Percentiles rank a stretch among this genome's conserved stretches.
These are phyloP conservation scores for Brachypteracias leptosomus DNA, from an alignment of 2,113 vertebrate genomes.

Conservation along the genomic window DNA sequence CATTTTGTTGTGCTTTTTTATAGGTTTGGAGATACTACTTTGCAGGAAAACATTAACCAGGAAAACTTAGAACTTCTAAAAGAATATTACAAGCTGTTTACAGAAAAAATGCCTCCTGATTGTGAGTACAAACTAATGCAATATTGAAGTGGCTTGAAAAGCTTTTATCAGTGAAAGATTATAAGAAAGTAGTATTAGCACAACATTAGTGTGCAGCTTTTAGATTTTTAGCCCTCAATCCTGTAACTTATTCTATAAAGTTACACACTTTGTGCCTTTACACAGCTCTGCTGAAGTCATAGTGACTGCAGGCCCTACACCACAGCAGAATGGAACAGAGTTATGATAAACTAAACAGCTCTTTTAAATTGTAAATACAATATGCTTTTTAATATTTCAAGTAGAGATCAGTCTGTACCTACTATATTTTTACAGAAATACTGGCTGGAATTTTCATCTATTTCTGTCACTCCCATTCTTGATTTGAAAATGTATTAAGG, in stretches of 20 bases:
- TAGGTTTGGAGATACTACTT: conserved; percentile 96
- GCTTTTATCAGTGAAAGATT: not conserved
- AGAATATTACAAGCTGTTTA: conserved; percentile 90
- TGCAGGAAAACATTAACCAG: conserved; percentile 97
- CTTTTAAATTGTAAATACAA: not conserved
- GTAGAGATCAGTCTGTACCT: not conserved
- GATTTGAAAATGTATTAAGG: not conserved
- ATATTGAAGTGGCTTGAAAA: not conserved
- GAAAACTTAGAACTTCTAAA: conserved; percentile 92
- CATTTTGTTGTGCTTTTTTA: not conserved
- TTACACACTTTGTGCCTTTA: not conserved
- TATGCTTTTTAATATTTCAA: not conserved
- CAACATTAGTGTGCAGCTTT: not conserved
- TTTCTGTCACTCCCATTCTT: not conserved
- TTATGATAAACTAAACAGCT: not conserved
- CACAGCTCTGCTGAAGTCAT: not conserved
- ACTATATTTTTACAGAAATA: not conserved
- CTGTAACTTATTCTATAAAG: not conserved
- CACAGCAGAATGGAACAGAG: not conserved
- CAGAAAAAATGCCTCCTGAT: conserved; percentile 88
- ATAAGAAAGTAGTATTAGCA: not conserved
- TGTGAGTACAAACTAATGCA: conserved; percentile 81
- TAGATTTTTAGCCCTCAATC: not conserved
- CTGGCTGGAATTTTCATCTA: not conserved
- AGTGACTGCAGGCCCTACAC: not conserved